These are phyloP conservation scores for Gnathonemus longibarbis DNA, from an alignment of 2,113 vertebrate species.

Conservation along the genomic window DNA sequence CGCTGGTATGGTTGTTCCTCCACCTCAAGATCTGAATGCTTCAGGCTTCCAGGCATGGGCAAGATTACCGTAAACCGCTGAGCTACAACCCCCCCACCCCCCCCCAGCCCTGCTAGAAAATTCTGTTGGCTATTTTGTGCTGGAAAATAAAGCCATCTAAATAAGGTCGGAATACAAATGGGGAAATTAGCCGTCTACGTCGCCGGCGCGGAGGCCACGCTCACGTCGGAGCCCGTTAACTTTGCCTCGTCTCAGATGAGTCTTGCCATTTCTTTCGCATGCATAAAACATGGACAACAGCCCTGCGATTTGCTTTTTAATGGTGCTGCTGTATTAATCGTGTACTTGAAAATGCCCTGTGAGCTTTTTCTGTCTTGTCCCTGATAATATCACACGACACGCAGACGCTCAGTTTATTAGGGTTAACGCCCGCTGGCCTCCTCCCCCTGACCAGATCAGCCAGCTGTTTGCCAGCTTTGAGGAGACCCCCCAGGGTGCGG, in stretches of 20 bases:
- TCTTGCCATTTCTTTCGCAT: slow-evolving; percentile 1
- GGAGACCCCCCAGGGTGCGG: slow-evolving; percentile 79
- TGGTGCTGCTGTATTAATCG: not conserved
- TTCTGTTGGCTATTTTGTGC: not conserved
- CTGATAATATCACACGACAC: not conserved
- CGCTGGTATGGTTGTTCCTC: not conserved
- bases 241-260: not conserved
- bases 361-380: slow-evolving; percentile 1
- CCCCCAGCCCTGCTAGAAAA: not conserved
- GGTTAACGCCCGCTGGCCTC: not conserved
- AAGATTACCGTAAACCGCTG: not conserved
- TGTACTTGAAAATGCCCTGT: not conserved
- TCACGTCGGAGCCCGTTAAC: not conserved
- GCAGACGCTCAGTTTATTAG: not conserved
- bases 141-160: not conserved
- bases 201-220: not conserved
- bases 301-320: not conserved
- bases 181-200: not conserved
- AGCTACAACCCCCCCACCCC: not conserved
- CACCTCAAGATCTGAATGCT: not conserved
- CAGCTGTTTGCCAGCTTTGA: slow-evolving; percentile 86
- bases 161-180: slow-evolving; percentile 7
- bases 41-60: not conserved
- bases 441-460: slow-evolving; percentile 62
- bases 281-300: slow-evolving; percentile 9